Base-by-base conservation (phyloP, 2,888 invertebrate genomes). In the Crossocerus cetratus region DNA sequence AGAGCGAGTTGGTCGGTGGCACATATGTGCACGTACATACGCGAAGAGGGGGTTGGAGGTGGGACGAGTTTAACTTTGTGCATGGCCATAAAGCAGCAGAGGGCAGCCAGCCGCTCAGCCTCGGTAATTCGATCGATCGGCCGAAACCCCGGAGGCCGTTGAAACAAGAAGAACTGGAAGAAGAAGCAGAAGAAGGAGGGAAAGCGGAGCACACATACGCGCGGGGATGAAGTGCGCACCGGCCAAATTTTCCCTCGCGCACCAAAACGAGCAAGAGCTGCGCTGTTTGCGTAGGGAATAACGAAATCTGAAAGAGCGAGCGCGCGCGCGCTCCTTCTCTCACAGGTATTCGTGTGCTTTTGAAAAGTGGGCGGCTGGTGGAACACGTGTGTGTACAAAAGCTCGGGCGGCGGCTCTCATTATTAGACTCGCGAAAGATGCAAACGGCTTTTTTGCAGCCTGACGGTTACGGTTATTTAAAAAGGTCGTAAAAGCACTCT, bases 21-120 rank as follows among this genome's bases (percentile, higher is more conserved):
- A 32, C 32, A 32, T 32, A 32, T 32, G 32, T 32, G 32, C 32
- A 32, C 32, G 11, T 11, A 32, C 32, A 32, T 0, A 3, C 1
- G 8, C 8, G 11, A 11, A 32, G 32, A 32, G 32, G 32, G 32
- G 32, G 8, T 32, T 32, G 32, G 32, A 11, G 8, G 8, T 0
- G 32, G 2, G 4, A 11, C 32, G 32, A 32, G 32, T 32, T 32
- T 32, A 49, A 49, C 49, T 49, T 49, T 14, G 49, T 16, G 49
- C 49, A 49, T 49, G 32, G 32, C 49, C 49, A 49, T 49, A 49
- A 49, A 49, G 49, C 49, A 32, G 14, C 49, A n/a, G 11, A 49
- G 49, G 49, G 49, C 13, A 32, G 32, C 8, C 32, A 32, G 32
- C 32, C 32, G 32, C 32, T 32, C 32, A 11, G 32, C 32, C 32